A percentile compares a stretch with the other conserved stretches of the same genome.
Conservation (phyloP, 2,113 vertebrate species). For the human (Homo sapiens) region GRCh38 chrX:43740001-43740500, state of each 20-base stretch:
- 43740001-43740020: neutral
- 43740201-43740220: slow-evolving; percentile 35
- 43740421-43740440: slow-evolving; percentile 9
- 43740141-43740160: neutral
- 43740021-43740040: neutral
- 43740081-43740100: neutral
- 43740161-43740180: neutral
- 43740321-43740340: neutral
- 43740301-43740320: neutral
- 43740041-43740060: neutral
- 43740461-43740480: slow-evolving; percentile 35
- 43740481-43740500: neutral
- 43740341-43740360: neutral
- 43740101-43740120: neutral
- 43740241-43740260: neutral
- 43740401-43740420: neutral
- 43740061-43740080: neutral
- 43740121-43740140: neutral
- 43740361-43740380: neutral
- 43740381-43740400: neutral
- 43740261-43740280: neutral
- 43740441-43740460: neutral
- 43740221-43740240: slow-evolving; percentile 21
- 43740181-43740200: neutral
- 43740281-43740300: neutral